phyloP scores from a whole-genome alignment of 1,140 invertebrate genomes.

The Acyrthosiphon pisum region DNA sequence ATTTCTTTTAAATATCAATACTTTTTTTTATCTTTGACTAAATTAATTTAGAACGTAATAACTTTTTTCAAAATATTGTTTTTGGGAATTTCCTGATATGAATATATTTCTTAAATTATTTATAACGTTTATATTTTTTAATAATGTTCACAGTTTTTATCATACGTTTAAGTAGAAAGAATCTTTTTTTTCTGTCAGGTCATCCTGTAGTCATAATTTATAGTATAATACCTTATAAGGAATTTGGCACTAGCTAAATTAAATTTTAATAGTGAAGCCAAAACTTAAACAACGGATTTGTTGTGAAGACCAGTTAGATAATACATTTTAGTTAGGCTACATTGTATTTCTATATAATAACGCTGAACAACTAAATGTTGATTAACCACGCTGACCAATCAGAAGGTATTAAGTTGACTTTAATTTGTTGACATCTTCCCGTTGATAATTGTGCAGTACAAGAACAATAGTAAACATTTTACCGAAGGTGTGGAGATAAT shows the following conservation, averaged over 20 bases:
- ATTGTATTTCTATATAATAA: neutral
- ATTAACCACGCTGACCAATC: neutral
- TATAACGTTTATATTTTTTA: no score
- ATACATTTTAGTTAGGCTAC: neutral
- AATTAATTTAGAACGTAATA: no score
- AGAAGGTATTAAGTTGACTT: constrained; percentile 8
- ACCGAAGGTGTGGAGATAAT: neutral
- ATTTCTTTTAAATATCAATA: no score
- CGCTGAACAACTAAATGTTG: neutral
- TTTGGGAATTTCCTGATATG: no score
- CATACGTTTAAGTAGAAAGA: no score
- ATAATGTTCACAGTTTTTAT: no score
- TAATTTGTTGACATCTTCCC: neutral
- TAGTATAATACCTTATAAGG: neutral
- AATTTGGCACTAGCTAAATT: neutral
- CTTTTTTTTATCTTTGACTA: no score
- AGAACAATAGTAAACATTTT: neutral
- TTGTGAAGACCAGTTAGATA: neutral
- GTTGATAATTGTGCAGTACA: neutral
- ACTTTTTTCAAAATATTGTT: no score
- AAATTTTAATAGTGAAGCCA: neutral
- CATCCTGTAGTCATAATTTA: neutral
- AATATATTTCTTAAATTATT: no score
- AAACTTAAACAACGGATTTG: neutral
- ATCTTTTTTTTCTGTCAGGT: no score